Evolutionary conservation across 1,140 invertebrate species (phyloP).

Genomic region (Pogonomyrmex californicus): DNA sequence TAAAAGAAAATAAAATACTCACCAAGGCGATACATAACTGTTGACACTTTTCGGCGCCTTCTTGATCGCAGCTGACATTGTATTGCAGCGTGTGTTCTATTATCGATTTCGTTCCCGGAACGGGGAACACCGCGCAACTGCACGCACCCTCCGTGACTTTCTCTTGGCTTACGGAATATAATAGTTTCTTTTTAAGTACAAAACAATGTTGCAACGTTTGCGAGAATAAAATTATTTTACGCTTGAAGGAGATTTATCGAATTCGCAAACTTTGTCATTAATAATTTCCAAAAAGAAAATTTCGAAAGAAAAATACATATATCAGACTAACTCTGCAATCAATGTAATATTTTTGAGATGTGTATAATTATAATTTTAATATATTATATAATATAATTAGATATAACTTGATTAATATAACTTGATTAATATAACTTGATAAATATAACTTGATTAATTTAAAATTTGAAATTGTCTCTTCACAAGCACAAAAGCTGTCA

Average conservation of each 20-base stretch:
- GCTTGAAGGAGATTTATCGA: neutral
- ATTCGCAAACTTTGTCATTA: neutral
- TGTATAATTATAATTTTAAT: neutral
- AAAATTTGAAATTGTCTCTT: neutral
- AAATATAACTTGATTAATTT: neutral
- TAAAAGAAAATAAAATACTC: constrained; percentile 38
- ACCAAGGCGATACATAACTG: constrained; percentile 73
- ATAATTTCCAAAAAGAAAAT: constrained; percentile 15
- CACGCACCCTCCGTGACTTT: constrained; percentile 59
- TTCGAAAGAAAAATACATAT: neutral
- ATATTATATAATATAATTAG: neutral
- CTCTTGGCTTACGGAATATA: constrained; percentile 39
- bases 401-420: neutral
- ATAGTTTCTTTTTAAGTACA: constrained; percentile 12
- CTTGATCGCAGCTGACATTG: constrained; percentile 69
- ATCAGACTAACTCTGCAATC: neutral
- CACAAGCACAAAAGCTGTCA: neutral
- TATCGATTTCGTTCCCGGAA: constrained; percentile 66
- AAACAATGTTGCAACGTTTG: neutral
- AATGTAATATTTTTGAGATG: neutral
- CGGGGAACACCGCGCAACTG: constrained; percentile 68
- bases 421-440: too few relatives aligned
- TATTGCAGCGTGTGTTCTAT: constrained; percentile 69
- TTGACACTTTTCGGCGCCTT: constrained; percentile 69
- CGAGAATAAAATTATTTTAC: constrained; percentile 13